These are phyloP conservation scores for Oxystoma pomonae DNA, from an alignment of 2,888 invertebrate species.

Conservation along the genomic window DNA sequence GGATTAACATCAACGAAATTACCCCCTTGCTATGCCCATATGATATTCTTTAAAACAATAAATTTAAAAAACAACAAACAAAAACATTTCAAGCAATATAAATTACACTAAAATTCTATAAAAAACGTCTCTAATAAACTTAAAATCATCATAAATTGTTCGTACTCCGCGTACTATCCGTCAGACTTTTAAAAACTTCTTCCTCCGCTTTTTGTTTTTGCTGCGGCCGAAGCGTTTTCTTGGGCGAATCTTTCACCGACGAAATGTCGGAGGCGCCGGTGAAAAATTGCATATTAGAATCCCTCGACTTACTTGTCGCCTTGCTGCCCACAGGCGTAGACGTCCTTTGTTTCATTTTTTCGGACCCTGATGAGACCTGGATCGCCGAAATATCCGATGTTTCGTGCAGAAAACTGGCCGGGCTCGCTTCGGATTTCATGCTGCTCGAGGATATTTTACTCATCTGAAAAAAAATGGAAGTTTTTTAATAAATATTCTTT, in stretches of 20 bases:
- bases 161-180: background rate
- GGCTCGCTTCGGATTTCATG: slow-evolving; percentile 30
- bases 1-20: too few species aligned
- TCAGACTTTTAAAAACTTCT: background rate
- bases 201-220: background rate
- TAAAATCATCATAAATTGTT: background rate
- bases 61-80: too few species aligned
- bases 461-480: slow-evolving; percentile 11
- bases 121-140: background rate
- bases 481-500: too few species aligned
- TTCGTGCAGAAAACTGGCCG: slow-evolving; percentile 33
- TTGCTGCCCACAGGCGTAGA: slow-evolving; percentile 53
- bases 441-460: slow-evolving; percentile 35
- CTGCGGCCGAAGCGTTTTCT: background rate
- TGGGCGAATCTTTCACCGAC: slow-evolving; percentile 48
- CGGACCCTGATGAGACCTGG: slow-evolving; percentile 27
- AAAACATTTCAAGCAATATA: too few species aligned
- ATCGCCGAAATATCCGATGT: slow-evolving; percentile 39
- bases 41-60: too few species aligned
- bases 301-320: slow-evolving; percentile 45
- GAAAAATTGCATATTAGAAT: slow-evolving; percentile 47
- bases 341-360: slow-evolving; percentile 45
- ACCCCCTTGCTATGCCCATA: too few species aligned
- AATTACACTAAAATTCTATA: background rate
- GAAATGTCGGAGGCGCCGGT: slow-evolving; percentile 56